Evolutionary conservation across 1,140 invertebrate genomes (phyloP).

Genomic region (Drosophila albomicans): DNA sequence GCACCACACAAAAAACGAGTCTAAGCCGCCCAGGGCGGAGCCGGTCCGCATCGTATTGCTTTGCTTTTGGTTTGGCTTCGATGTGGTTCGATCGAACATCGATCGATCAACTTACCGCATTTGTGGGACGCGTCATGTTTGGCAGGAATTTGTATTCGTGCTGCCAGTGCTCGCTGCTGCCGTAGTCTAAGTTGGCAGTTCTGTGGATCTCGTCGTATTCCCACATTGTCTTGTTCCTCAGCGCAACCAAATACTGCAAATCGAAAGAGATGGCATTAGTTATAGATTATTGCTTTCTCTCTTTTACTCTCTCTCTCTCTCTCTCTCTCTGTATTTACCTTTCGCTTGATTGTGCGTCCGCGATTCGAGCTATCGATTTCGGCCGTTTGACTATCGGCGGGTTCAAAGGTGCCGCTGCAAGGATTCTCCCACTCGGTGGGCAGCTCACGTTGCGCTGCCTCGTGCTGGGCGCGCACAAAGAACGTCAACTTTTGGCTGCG

Average conservation of each 20-base stretch:
- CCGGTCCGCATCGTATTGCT: conserved; percentile 45
- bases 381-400: conserved; percentile 6
- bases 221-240: conserved; percentile 55
- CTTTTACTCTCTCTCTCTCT: no score
- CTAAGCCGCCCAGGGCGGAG: conserved; percentile 71
- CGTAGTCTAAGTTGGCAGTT: conserved; percentile 56
- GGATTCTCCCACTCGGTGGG: conserved; percentile 73
- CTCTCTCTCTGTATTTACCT: conserved; percentile 35
- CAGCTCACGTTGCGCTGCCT: not conserved
- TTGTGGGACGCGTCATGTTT: conserved; percentile 68
- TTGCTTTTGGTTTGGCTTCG: not conserved
- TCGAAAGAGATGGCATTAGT: not conserved
- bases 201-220: conserved; percentile 48
- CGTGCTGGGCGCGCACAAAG: conserved; percentile 26
- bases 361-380: conserved; percentile 21
- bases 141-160: conserved; percentile 77
- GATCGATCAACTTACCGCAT: conserved; percentile 58
- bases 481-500: conserved; percentile 58
- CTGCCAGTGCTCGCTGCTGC: conserved; percentile 53
- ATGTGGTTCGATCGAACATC: not conserved
- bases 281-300: no score
- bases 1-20: conserved; percentile 50
- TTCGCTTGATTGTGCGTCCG: conserved; percentile 56
- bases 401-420: conserved; percentile 57
- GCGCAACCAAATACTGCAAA: conserved; percentile 53